Conservation (phyloP, 2,888 invertebrate species). For the Agrotis segetum region DNA sequence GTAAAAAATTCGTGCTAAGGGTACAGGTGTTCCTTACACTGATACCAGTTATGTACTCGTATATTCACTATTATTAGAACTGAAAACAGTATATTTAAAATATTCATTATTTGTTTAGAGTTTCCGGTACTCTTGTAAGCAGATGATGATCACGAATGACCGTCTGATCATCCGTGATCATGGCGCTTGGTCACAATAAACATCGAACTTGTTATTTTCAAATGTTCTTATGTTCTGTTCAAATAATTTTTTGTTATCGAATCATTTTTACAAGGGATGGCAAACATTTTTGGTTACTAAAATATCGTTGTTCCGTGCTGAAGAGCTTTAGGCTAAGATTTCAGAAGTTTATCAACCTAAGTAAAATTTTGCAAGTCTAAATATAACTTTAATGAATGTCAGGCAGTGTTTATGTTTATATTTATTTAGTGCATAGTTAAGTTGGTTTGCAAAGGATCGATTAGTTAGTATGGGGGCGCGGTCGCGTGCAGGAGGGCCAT, state of each 20-base stretch:
- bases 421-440: conserved; percentile 74
- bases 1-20: too few relatives aligned
- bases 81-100: too few relatives aligned
- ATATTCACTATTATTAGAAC: not conserved
- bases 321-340: not conserved
- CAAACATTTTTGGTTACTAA: not conserved
- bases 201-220: too few relatives aligned
- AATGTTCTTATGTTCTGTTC: too few relatives aligned
- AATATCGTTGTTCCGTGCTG: not conserved
- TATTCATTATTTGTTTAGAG: too few relatives aligned
- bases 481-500: conserved; percentile 83
- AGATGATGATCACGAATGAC: too few relatives aligned
- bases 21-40: not conserved
- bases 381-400: not conserved
- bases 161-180: too few relatives aligned
- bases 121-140: too few relatives aligned
- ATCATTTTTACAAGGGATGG: not conserved
- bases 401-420: conserved; percentile 24
- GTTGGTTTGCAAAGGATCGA: conserved; percentile 85
- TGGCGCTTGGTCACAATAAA: too few relatives aligned
- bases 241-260: not conserved
- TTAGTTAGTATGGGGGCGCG: conserved; percentile 80
- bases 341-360: not conserved
- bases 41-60: not conserved
- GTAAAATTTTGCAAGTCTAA: not conserved